A percentile compares a stretch with the other conserved stretches of the same genome.
These are phyloP conservation scores for Vanacampus margaritifer DNA, from an alignment of 2,113 vertebrate genomes.

Conservation along the genomic window DNA sequence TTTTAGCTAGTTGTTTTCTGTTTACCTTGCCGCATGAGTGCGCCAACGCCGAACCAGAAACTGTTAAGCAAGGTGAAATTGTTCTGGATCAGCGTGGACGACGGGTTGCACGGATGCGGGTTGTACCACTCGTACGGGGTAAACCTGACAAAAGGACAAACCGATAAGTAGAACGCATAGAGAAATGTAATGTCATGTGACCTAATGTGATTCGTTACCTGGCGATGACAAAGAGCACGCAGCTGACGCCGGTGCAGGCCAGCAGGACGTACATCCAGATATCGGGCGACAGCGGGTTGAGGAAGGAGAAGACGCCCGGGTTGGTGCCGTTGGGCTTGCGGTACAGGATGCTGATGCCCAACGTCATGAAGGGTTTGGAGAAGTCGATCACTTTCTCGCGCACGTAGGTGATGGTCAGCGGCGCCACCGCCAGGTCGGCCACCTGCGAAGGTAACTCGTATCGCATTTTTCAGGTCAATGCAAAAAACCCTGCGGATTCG, in stretches of 20 bases:
- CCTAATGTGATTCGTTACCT: constrained; percentile 73
- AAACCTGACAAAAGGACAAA: constrained; percentile 77
- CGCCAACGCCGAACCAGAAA: constrained; percentile 99
- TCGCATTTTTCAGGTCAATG: too few relatives aligned
- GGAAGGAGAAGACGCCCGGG: constrained; percentile 94
- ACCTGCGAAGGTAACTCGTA: constrained; percentile 67
- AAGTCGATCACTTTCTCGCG: constrained; percentile 97
- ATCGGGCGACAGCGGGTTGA: constrained; percentile 93
- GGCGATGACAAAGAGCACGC: constrained; percentile 96
- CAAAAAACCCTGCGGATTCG: neutral
- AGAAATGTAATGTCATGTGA: neutral
- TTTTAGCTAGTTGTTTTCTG: constrained; percentile 15
- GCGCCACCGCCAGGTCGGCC: constrained; percentile 93
- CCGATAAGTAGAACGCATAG: neutral
- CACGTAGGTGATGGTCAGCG: constrained; percentile 95
- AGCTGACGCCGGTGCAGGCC: constrained; percentile 95
- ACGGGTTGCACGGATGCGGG: constrained; percentile 95
- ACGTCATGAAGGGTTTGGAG: constrained; percentile 98
- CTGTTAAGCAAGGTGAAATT: constrained; percentile 99
- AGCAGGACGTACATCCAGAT: constrained; percentile 99
- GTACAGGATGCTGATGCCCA: constrained; percentile 97
- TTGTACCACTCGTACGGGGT: constrained; percentile 99
- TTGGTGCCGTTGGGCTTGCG: constrained; percentile 96
- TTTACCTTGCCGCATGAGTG: constrained; percentile 98
- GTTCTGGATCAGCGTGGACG: constrained; percentile 96